Evolutionary conservation across 2,797 vertebrate species (phyloP), one percentile per base, ranked within the genome.

Genomic region (Danio kyathit): DNA sequence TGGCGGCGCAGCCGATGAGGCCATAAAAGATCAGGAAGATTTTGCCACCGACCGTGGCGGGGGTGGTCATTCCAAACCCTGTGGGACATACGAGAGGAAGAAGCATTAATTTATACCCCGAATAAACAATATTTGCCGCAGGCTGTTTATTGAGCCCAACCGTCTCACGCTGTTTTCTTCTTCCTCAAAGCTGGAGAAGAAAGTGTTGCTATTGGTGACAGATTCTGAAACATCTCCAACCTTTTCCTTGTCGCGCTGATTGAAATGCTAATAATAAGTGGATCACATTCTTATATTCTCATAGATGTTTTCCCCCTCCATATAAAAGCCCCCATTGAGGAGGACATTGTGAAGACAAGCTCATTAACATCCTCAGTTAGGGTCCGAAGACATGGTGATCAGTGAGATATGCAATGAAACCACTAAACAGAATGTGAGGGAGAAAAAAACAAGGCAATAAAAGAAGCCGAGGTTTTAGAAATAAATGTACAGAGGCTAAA

Each of bases 41-140:
- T 88, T 95, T 96, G 3, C 96, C 96, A 63, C 92, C 92, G 0
- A 91, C 88, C 0, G 96, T 97, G 17, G 92, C 93, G 0, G 96
- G 96, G 0, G 96, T 95, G 9, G 95, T 96, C 95, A 96, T 96
- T 59, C 96, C 96, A 84, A 96, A 96, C 51, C 95, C 95, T 96
- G 90, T 52, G 88, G 89, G 60, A 81, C 21, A 90, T 87, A 46
- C 83, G 51, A 52, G 61, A 86, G 51, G 56, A 83, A 87, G 81
- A 70, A 40, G 19, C 13, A 8, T 61, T 38, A 21, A 54, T 46
- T 72, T 54, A 43, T 29, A 16, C 13, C 17, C 12, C 17, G 38
- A 29, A 76, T 44, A 40, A 65, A 51, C 16, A 17, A 5, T 43
- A 17, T 61, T 19, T 44, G 41, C 57, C 3, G 6, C 8, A 4